Conservation (phyloP, 1,140 invertebrate species). For the Heliothis subflexa region DNA sequence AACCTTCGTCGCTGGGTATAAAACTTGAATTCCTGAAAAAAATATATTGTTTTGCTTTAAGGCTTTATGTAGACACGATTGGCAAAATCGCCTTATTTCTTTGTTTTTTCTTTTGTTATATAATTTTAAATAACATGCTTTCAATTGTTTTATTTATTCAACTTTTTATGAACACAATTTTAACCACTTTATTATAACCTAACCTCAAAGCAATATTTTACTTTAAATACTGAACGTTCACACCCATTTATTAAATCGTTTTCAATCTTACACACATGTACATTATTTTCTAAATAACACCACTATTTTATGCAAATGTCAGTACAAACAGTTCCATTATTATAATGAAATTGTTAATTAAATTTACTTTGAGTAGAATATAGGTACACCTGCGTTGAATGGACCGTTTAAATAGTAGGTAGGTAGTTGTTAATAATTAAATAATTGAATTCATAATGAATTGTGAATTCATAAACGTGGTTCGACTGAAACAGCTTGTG, state of each 20-base stretch:
- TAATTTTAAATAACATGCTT: neutral
- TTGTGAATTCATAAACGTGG: neutral
- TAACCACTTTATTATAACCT: neutral
- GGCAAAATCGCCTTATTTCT: slow-evolving; percentile 53
- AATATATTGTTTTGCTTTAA: slow-evolving; percentile 58
- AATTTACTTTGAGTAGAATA: slow-evolving; percentile 28
- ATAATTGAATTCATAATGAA: slow-evolving; percentile 8
- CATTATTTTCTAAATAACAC: slow-evolving; percentile 5
- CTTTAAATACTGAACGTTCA: slow-evolving; percentile 9
- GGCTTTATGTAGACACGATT: slow-evolving; percentile 64
- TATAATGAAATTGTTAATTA: slow-evolving; percentile 33
- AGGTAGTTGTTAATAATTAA: slow-evolving; percentile 12
- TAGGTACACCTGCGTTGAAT: slow-evolving; percentile 26
- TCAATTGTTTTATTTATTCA: neutral
- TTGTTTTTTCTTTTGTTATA: slow-evolving; percentile 34
- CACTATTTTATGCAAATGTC: slow-evolving; percentile 27
- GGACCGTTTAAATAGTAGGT: slow-evolving; percentile 19
- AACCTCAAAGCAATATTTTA: slow-evolving; percentile 27
- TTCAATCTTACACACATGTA: slow-evolving; percentile 13
- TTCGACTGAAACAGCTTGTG: too few relatives aligned
- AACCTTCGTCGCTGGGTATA: slow-evolving; percentile 78
- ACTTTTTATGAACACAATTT: slow-evolving; percentile 8
- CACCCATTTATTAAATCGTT: slow-evolving; percentile 24
- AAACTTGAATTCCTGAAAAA: slow-evolving; percentile 51
- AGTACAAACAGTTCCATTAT: slow-evolving; percentile 27